Conservation (phyloP, 2,888 invertebrate genomes). For the Lasioglossum marginatum region DNA sequence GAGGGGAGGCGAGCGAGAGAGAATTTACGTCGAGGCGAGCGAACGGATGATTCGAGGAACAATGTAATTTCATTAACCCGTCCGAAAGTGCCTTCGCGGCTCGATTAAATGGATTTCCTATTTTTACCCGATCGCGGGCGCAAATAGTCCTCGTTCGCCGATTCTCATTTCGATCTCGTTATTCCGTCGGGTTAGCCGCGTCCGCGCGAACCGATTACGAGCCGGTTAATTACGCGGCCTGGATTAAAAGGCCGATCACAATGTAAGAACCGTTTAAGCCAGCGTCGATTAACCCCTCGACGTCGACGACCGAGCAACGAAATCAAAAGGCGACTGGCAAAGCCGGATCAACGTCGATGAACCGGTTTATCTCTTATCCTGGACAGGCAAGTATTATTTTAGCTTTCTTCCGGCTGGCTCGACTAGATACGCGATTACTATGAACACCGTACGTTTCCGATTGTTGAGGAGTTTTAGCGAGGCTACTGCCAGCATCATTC, state of each 20-base stretch:
- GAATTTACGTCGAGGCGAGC: conserved; percentile 16
- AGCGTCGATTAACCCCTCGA: conserved; percentile 6
- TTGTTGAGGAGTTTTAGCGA: background rate
- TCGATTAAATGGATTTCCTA: conserved; percentile 5
- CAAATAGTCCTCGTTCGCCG: background rate
- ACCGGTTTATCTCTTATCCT: background rate
- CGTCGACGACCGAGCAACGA: background rate
- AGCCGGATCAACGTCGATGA: background rate
- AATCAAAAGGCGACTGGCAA: background rate
- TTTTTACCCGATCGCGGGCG: conserved; percentile 4
- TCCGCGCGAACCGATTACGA: conserved; percentile 51
- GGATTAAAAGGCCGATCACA: conserved; percentile 54
- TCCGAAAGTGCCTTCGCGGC: conserved; percentile 9
- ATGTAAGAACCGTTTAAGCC: conserved; percentile 42
- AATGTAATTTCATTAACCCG: conserved; percentile 40
- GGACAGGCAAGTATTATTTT: background rate
- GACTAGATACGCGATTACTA: background rate
- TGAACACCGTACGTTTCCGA: background rate
- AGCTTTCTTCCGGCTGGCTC: background rate
- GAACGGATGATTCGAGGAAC: conserved; percentile 23
- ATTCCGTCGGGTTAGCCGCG: background rate
- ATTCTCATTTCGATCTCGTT: background rate
- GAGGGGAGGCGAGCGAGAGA: background rate
- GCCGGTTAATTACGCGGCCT: conserved; percentile 50
- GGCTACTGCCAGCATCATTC: background rate